phyloP scores from a whole-genome alignment of 2,797 vertebrate species.

The Bradypodion pumilum region DNA sequence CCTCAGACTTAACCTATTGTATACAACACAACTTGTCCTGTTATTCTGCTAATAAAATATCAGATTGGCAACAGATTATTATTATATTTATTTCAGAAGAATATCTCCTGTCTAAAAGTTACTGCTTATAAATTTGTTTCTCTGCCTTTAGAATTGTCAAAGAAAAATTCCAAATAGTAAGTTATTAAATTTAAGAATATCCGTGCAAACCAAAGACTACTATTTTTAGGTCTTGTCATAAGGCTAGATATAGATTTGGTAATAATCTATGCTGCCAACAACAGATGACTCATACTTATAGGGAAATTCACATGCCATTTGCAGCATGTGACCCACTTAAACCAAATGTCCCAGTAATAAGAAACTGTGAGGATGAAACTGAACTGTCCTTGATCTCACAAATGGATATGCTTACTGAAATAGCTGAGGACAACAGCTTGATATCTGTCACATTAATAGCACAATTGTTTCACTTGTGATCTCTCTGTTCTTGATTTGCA shows the following conservation, averaged over 20 bases:
- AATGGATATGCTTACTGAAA: background rate
- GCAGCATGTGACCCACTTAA: background rate
- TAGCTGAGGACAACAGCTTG: background rate
- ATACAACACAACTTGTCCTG: conserved; percentile 33
- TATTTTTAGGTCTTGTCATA: background rate
- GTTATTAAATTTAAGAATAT: conserved; percentile 5
- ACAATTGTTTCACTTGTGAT: background rate
- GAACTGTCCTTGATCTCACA: background rate
- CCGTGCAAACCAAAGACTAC: conserved; percentile 11
- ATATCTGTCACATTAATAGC: background rate
- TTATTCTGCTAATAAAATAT: conserved; percentile 41
- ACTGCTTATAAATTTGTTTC: background rate
- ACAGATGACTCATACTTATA: background rate
- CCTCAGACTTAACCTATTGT: conserved; percentile 33
- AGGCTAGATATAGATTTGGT: background rate
- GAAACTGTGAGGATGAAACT: background rate
- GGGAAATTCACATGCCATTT: background rate
- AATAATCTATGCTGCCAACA: conserved; percentile 1
- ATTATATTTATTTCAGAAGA: background rate
- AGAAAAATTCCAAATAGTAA: background rate
- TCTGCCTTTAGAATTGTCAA: conserved; percentile 14
- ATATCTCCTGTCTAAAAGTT: background rate
- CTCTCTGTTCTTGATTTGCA: background rate
- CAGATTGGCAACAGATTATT: background rate
- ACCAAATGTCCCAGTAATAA: conserved; percentile 5